Percentiles rank a stretch among this genome's conserved stretches.
These are phyloP conservation scores for Aselliscus stoliczkanus DNA, from an alignment of 2,797 vertebrate genomes.

Conservation along the genomic window DNA sequence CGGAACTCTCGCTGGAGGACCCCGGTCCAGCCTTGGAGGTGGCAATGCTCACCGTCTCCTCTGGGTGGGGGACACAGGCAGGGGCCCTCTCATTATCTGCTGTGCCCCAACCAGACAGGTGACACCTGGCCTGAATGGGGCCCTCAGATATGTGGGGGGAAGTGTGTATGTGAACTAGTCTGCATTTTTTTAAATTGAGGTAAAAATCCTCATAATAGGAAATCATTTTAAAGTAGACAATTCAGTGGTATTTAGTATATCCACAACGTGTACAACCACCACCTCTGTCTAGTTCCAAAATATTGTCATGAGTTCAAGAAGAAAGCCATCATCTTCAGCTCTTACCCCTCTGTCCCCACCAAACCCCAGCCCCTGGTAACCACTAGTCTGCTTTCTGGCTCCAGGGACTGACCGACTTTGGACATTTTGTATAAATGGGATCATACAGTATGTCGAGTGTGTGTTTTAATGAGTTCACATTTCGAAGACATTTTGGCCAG, in stretches of 20 bases:
- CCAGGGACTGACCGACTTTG: rapidly evolving
- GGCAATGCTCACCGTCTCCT: slow-evolving; percentile 83
- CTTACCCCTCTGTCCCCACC: rapidly evolving
- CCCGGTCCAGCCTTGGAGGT: slow-evolving; percentile 87
- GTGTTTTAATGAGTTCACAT: too few relatives aligned
- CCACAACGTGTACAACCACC: rapidly evolving
- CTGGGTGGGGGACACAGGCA: slow-evolving; percentile 39
- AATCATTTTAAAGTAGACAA: not conserved
- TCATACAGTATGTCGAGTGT: rapidly evolving
- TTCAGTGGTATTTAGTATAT: rapidly evolving
- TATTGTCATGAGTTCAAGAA: not conserved
- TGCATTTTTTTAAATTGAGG: not conserved
- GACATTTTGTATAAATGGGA: rapidly evolving
- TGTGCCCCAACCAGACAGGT: not conserved
- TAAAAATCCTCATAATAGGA: not conserved
- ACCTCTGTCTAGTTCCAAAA: not conserved
- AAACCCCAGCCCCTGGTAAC: too few relatives aligned
- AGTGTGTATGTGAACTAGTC: rapidly evolving
- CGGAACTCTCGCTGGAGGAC: slow-evolving; percentile 87
- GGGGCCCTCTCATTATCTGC: rapidly evolving
- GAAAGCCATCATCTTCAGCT: rapidly evolving
- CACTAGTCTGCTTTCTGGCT: not conserved
- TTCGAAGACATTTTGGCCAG: not conserved
- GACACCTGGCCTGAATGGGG: rapidly evolving
- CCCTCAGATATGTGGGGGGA: not conserved